Base-by-base conservation (phyloP, 1,140 invertebrate species). In the Drosophila repleta region DNA sequence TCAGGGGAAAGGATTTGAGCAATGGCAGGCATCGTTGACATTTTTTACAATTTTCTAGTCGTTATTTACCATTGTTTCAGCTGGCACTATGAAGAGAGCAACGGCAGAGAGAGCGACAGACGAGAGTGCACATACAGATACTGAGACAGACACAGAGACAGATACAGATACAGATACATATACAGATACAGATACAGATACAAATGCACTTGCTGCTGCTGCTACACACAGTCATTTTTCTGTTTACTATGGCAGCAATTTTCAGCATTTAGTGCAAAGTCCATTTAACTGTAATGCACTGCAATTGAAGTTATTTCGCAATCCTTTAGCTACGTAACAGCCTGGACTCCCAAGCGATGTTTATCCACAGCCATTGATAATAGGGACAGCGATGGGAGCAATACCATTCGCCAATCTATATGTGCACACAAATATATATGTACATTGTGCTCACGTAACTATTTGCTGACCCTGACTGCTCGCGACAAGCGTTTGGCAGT, bases 21-120 rank as follows among this genome's bases (percentile, higher is more conserved):
- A 68, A 80, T 85, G 81, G 67, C 67, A 82, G 65, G 68, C 74
- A 79, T 84, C 79, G 76, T 76, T 78, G 70, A 84, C 80, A 85
- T 85, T 82, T 85, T 87, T 85, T 71, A 87, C 82, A 85, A 85
- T 85, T 87, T 82, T 85, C 78, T 85, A 85, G 82, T 87, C 83
- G 83, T 85, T 87, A 85, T 85, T 87, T 82, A 82, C 78, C 82
- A 87, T 87, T 85, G 82, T 87, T 85, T 78, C 61, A 79, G 63
- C 72, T 72, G 63, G 45, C 66, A 85, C 72, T 77, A 68, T 67
- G 51, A 64, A 62, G 65, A 48, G 2, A 17, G 39, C 65, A 73
- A 53, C 53, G 68, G 49, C 57, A 43, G 7, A 11, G 37, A 43
- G 6, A 43, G 7, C 11, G 0, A 53, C 0, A 29, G 55, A n/a